These are phyloP conservation scores for Centruroides vittatus DNA, from an alignment of 1,140 invertebrate species.

Conservation along the genomic window DNA sequence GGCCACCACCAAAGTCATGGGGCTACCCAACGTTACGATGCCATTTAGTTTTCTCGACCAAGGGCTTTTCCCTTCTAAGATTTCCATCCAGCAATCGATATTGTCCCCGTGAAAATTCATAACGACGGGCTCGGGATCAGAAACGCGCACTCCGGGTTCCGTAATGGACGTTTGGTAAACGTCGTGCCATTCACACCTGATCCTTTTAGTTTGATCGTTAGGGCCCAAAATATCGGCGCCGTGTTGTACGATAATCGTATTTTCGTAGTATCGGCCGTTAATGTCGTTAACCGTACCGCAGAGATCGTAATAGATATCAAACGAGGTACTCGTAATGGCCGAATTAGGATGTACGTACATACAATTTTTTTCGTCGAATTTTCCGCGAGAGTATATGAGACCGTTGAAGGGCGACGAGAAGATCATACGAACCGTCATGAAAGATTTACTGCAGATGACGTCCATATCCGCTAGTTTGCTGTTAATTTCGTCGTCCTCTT, in stretches of 20 bases:
- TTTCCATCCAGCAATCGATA: conserved; percentile 59
- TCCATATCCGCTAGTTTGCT: conserved; percentile 36
- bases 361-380: conserved; percentile 50
- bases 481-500: not conserved
- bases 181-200: conserved; percentile 91
- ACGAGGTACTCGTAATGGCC: conserved; percentile 41
- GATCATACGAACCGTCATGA: conserved; percentile 45
- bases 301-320: conserved; percentile 76
- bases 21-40: conserved; percentile 65
- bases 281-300: conserved; percentile 74
- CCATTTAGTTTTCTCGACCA: conserved; percentile 58
- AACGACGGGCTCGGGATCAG: conserved; percentile 5
- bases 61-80: conserved; percentile 58
- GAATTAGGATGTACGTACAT: conserved; percentile 79
- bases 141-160: conserved; percentile 35
- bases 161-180: conserved; percentile 92
- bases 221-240: conserved; percentile 84
- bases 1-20: conserved; percentile 63
- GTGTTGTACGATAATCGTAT: conserved; percentile 85
- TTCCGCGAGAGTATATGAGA: conserved; percentile 54
- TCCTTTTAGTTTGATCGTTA: conserved; percentile 87
- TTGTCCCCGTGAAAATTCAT: conserved; percentile 42
- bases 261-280: conserved; percentile 72
- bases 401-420: conserved; percentile 49
- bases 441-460: conserved; percentile 42